phyloP scores from a whole-genome alignment of 2,888 invertebrate genomes.

The Nematopogon swammerdamellus region DNA sequence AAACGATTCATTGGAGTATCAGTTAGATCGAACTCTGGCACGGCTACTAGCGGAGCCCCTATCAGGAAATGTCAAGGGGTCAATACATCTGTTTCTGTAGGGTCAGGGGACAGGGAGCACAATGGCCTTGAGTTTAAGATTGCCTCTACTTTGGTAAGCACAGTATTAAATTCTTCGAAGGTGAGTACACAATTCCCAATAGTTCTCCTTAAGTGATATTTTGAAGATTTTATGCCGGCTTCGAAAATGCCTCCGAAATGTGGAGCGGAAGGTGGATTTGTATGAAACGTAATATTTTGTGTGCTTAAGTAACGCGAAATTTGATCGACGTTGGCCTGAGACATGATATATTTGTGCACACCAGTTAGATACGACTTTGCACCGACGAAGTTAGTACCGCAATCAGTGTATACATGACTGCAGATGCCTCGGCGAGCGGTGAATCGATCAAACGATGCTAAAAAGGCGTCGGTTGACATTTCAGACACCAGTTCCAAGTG shows the following conservation, averaged over 20 bases:
- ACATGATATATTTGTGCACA: not conserved
- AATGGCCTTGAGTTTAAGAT: conserved; percentile 11
- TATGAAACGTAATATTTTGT: not conserved
- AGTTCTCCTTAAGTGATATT: not conserved
- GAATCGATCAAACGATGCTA: not conserved
- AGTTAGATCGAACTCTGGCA: not conserved
- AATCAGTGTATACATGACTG: not conserved
- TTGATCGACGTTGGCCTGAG: not conserved
- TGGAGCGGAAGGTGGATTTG: not conserved
- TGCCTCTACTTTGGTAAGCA: not conserved
- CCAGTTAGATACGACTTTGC: not conserved
- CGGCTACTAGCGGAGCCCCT: not conserved
- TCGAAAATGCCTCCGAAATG: not conserved
- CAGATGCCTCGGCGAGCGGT: not conserved
- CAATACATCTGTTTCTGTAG: conserved; percentile 3
- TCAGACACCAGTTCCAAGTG: not conserved
- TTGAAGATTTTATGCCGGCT: not conserved
- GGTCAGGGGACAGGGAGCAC: conserved; percentile 5
- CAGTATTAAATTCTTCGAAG: not conserved
- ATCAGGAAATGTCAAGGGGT: not conserved
- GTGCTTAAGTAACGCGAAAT: not conserved
- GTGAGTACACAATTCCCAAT: not conserved
- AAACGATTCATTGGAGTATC: not conserved
- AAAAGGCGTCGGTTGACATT: not conserved
- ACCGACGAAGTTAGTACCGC: not conserved